These are phyloP conservation scores for Aphelocoma coerulescens DNA, from an alignment of 2,113 vertebrate species.

Conservation along the genomic window DNA sequence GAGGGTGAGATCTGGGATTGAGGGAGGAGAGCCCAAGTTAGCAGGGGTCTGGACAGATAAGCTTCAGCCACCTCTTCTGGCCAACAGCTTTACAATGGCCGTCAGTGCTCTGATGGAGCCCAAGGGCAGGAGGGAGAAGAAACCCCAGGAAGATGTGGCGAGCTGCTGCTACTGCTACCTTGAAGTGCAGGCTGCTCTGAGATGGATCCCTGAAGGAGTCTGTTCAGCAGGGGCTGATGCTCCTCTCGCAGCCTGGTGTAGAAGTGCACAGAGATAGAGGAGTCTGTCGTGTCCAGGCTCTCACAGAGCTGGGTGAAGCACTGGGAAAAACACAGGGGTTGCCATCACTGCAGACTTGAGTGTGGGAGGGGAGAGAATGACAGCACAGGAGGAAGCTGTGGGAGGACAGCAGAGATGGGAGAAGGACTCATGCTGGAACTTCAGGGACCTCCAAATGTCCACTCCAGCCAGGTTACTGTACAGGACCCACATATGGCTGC, in stretches of 20 bases:
- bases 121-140: background rate
- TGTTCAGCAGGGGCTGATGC: conserved; percentile 48
- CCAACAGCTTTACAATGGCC: background rate
- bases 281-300: conserved; percentile 47
- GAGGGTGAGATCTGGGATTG: background rate
- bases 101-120: background rate
- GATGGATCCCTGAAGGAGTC: conserved; percentile 58
- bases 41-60: background rate
- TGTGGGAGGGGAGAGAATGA: background rate
- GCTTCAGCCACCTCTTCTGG: background rate
- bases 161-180: conserved; percentile 54
- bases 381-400: background rate
- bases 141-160: background rate
- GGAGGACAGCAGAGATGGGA: background rate
- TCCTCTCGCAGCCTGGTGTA: conserved; percentile 64
- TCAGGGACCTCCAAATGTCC: background rate
- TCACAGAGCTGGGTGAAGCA: conserved; percentile 73
- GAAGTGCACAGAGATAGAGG: conserved; percentile 55
- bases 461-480: background rate
- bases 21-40: background rate
- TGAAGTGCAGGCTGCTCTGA: conserved; percentile 14
- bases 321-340: conserved; percentile 28
- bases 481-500: background rate
- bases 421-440: background rate
- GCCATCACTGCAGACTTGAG: background rate